A percentile compares a stretch with the other conserved stretches of the same genome.
These are phyloP conservation scores for Nebria brevicollis DNA, from an alignment of 2,888 invertebrate genomes.

Conservation along the genomic window DNA sequence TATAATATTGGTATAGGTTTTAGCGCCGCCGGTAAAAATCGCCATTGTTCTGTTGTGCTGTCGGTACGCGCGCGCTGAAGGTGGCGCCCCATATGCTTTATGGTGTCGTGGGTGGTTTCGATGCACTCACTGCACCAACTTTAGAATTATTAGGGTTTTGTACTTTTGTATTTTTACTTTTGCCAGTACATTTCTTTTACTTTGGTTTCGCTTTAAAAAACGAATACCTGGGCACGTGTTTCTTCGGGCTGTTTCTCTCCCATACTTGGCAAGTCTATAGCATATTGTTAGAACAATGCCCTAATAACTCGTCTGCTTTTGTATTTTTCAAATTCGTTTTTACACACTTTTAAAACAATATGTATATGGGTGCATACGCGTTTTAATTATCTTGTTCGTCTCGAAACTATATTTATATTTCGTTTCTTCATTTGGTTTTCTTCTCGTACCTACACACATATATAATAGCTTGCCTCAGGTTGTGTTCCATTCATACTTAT, in stretches of 20 bases:
- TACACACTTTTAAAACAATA: slow-evolving; percentile 2
- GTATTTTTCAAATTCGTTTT: slow-evolving; percentile 17
- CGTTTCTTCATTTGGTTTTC: background rate
- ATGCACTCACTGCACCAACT: slow-evolving; percentile 8
- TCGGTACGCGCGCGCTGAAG: background rate
- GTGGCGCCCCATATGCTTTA: slow-evolving; percentile 27
- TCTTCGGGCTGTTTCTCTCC: slow-evolving; percentile 5
- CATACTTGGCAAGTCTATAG: background rate
- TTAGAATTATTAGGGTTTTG: slow-evolving; percentile 20
- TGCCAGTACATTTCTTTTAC: slow-evolving; percentile 2
- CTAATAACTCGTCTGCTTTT: slow-evolving; percentile 23
- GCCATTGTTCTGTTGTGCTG: slow-evolving; percentile 19
- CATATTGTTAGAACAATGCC: slow-evolving; percentile 27
- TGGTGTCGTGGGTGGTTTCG: slow-evolving; percentile 15
- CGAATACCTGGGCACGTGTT: background rate
- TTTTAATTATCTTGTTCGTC: slow-evolving; percentile 1
- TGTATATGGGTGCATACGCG: background rate
- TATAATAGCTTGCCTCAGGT: background rate
- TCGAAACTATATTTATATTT: background rate
- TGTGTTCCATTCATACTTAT: background rate
- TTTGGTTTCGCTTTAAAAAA: background rate
- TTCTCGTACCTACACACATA: background rate
- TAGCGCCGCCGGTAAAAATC: slow-evolving; percentile 3
- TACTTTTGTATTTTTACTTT: slow-evolving; percentile 4
- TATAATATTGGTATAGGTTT: background rate